phyloP scores from a whole-genome alignment of 2,797 vertebrate genomes.

The Mareca strepera region DNA sequence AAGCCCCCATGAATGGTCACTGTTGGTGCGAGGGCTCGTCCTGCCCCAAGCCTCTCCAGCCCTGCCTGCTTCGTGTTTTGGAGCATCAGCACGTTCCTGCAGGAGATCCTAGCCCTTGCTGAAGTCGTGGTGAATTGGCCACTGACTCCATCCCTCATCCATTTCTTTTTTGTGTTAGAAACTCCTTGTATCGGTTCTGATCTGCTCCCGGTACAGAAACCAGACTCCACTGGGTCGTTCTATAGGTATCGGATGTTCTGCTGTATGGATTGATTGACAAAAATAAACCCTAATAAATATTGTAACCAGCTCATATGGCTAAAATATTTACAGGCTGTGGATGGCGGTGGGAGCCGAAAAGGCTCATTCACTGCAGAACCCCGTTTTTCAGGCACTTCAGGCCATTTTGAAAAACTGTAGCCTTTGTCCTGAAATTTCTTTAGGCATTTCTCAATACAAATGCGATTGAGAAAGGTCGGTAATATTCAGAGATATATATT shows the following conservation, averaged over 20 bases:
- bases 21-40: accelerated
- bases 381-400: not conserved
- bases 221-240: accelerated
- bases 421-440: not conserved
- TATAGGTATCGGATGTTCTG: not conserved
- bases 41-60: not conserved
- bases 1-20: accelerated
- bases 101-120: not conserved
- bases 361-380: not conserved
- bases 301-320: not conserved
- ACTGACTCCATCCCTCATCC: not conserved
- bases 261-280: not conserved
- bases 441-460: conserved; percentile 16
- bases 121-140: not conserved
- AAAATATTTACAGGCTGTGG: not conserved
- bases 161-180: accelerated
- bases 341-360: not conserved
- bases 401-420: not conserved
- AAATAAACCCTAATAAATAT: not conserved
- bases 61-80: not conserved
- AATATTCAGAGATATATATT: not conserved
- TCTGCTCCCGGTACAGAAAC: not conserved
- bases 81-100: not conserved
- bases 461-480: conserved; percentile 5
- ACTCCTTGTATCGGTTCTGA: not conserved